Base-by-base conservation (phyloP, 2,113 vertebrate species). In the Ciconia stormi region DNA sequence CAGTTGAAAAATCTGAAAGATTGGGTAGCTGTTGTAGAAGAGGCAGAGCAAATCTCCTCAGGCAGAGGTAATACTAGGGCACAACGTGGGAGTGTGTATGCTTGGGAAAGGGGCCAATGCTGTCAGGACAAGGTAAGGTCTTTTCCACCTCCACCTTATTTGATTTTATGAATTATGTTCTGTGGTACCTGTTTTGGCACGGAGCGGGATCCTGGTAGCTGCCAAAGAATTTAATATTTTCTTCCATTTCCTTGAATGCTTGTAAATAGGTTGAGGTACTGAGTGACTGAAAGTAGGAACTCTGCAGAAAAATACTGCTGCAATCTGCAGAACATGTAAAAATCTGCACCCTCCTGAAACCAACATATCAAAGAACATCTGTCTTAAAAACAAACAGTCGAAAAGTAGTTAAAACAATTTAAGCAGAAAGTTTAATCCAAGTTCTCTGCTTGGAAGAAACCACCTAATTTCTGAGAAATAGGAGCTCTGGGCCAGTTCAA, bases 391-490 rank as follows among this genome's bases (percentile, higher is more conserved):
- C 83, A 95, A 87, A 66, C 63, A 77, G 66, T 63, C 8, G 3
- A 89, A 93, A 93, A 89, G 16, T 91, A 91, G 92, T 97, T 91
- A 78, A 91, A 96, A 47, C 42, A 84, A 69, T 67, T 93, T 94
- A 86, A 92, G 71, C 62, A 87, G 53, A 80, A 92, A 82, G 34
- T 52, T 86, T 92, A 90, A 81, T 96, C 53, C 93, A 96, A 92
- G 83, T 76, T 89, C 62, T 67, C 73, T 92, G 80, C 74, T 91
- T 89, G 94, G 91, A 96, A 94, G 94, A 88, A 94, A 74, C 80
- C 7, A 74, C 73, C 77, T 82, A 50, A 91, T 96, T 97, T 97
- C 94, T 95, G 91, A 93, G 94, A 97, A 97, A 96, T 65, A 62
- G 85, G 80, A 94, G 89, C 70, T 94, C 87, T 85, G 93, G 66